phyloP scores from a whole-genome alignment of 2,113 vertebrate species.

The Aythya baeri region DNA sequence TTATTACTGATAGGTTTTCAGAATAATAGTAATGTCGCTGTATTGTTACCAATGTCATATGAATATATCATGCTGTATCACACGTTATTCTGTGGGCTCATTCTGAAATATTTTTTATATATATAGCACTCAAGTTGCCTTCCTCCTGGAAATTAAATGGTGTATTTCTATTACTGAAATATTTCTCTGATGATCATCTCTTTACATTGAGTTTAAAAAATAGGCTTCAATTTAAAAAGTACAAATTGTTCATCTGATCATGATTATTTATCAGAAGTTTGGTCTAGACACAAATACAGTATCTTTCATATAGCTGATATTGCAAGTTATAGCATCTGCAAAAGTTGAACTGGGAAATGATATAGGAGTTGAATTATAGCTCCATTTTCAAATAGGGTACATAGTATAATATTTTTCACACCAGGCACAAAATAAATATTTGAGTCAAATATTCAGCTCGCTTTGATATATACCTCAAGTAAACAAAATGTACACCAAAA shows the following conservation, averaged over 20 bases:
- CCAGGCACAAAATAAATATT: conserved; percentile 19
- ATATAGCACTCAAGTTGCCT: conserved; percentile 25
- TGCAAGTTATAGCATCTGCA: not conserved
- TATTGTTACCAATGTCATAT: not conserved
- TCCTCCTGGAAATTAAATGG: conserved; percentile 13
- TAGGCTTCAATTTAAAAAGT: conserved; percentile 30
- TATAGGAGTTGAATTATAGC: not conserved
- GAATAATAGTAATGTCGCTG: conserved; percentile 15
- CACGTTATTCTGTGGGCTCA: not conserved
- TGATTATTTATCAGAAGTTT: conserved; percentile 41
- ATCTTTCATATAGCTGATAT: not conserved
- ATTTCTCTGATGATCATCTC: not conserved
- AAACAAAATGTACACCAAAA: conserved; percentile 4
- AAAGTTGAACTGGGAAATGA: not conserved
- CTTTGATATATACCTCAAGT: conserved; percentile 5
- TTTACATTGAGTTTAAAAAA: conserved; percentile 17
- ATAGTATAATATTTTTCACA: conserved; percentile 24
- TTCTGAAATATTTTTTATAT: conserved; percentile 32
- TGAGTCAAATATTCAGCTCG: not conserved
- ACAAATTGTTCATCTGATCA: not conserved
- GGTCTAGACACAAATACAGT: not conserved
- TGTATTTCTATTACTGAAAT: not conserved
- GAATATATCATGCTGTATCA: conserved; percentile 2
- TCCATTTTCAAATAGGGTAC: conserved; percentile 32
- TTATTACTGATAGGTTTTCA: conserved; percentile 30